A percentile compares a stretch with the other conserved stretches of the same genome.
Evolutionary conservation across 2,888 invertebrate species (phyloP).

Genomic region (Argynnis bischoffii): DNA sequence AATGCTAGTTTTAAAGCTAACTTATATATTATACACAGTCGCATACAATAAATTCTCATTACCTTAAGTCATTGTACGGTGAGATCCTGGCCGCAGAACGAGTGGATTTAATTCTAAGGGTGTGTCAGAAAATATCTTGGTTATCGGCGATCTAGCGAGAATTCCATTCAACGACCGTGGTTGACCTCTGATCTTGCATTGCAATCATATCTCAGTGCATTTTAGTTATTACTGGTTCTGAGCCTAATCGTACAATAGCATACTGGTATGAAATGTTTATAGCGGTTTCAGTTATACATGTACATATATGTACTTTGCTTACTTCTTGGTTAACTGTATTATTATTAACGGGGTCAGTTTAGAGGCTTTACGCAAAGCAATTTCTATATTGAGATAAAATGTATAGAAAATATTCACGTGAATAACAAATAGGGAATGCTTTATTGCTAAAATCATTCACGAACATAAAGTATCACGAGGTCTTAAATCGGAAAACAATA

Average conservation of each 20-base stretch:
- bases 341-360: too few relatives aligned
- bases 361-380: too few relatives aligned
- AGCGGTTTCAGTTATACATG: too few relatives aligned
- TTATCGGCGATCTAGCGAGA: constrained; percentile 32
- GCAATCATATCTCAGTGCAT: constrained; percentile 38
- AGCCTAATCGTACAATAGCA: constrained; percentile 11
- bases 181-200: constrained; percentile 42
- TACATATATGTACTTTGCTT: too few relatives aligned
- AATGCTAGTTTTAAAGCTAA: too few relatives aligned
- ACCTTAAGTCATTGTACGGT: constrained; percentile 13
- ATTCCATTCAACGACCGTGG: constrained; percentile 37
- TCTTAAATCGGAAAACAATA: constrained; percentile 8
- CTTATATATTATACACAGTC: not conserved
- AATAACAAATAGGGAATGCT: not conserved
- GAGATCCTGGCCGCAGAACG: not conserved
- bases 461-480: constrained; percentile 1
- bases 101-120: constrained; percentile 26
- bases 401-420: too few relatives aligned
- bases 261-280: too few relatives aligned
- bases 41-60: constrained; percentile 23
- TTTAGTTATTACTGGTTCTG: constrained; percentile 28
- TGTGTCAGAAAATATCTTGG: constrained; percentile 33
- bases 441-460: constrained; percentile 3
- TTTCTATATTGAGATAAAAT: too few relatives aligned
- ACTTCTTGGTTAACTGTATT: too few relatives aligned